These are phyloP conservation scores for Mimumesa dahlbomi DNA, from an alignment of 2,888 invertebrate species.

Conservation along the genomic window DNA sequence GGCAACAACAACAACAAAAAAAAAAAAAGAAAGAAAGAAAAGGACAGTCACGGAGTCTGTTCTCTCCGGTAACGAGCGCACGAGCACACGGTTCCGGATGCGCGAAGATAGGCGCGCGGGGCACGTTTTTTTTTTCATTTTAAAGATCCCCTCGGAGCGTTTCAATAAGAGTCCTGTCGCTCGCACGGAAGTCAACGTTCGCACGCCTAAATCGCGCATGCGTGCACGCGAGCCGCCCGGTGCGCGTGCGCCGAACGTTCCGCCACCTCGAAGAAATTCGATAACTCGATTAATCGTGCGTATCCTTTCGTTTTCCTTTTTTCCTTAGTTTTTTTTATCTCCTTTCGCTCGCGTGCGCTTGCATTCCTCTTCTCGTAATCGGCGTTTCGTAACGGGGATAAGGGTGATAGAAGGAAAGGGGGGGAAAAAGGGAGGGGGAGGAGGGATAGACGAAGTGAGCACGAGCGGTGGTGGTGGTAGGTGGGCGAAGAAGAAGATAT, in stretches of 20 bases:
- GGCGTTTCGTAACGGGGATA: conserved; percentile 45
- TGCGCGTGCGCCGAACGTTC: not conserved
- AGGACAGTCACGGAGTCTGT: not conserved
- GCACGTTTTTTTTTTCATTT: too few species aligned
- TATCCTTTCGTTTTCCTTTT: too few species aligned
- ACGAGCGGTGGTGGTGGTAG: conserved; percentile 46
- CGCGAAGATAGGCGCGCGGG: not conserved
- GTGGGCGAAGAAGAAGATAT: conserved; percentile 57
- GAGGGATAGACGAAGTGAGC: conserved; percentile 54
- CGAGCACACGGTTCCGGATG: not conserved
- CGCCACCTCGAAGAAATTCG: conserved; percentile 20
- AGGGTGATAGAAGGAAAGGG: conserved; percentile 46
- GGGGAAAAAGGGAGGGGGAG: too few species aligned
- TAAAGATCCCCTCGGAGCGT: not conserved
- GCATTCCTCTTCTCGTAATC: conserved; percentile 41
- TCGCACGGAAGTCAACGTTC: not conserved
- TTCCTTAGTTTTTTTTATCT: too few species aligned
- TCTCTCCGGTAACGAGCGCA: not conserved
- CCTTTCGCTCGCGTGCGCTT: conserved; percentile 46
- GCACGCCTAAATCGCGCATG: not conserved
- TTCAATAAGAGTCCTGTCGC: not conserved
- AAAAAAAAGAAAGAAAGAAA: too few species aligned
- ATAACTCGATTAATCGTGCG: conserved; percentile 20
- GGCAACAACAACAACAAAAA: too few species aligned
- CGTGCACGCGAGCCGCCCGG: conserved; percentile 1